Conservation (phyloP, 2,797 vertebrate species). For the Lindbergichthys nudifrons region DNA sequence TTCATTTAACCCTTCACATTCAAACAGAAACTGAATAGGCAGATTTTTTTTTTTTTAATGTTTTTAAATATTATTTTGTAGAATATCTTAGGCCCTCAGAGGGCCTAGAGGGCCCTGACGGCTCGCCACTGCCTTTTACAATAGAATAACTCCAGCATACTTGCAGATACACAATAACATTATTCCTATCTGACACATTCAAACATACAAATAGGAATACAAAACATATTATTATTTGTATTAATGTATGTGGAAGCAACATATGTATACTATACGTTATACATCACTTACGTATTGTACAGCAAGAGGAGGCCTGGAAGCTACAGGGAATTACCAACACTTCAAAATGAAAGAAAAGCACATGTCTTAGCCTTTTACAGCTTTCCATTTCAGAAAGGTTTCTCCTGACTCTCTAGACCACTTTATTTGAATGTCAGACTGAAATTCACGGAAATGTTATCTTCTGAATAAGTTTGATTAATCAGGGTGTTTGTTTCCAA, state of each 20-base stretch:
- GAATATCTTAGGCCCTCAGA: no score
- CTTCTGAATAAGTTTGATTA: background rate
- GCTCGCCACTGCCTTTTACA: no score
- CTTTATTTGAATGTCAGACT: background rate
- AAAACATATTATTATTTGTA: constrained; percentile 1
- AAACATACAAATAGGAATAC: background rate
- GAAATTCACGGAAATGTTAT: background rate
- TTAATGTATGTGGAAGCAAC: constrained; percentile 32
- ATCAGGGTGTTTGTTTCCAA: background rate
- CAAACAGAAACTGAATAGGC: no score
- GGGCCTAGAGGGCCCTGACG: no score
- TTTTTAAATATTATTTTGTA: no score
- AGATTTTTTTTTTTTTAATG: no score
- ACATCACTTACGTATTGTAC: background rate
- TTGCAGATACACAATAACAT: no score
- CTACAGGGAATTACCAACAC: background rate
- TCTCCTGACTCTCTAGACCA: background rate
- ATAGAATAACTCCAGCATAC: no score
- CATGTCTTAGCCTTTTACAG: no score
- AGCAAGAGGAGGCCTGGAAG: constrained; percentile 5
- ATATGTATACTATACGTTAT: background rate
- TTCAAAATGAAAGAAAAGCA: no score
- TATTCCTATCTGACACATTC: no score
- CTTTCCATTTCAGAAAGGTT: background rate
- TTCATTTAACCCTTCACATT: no score